Conservation (phyloP, 2,797 vertebrate species). For the Morus bassanus region DNA sequence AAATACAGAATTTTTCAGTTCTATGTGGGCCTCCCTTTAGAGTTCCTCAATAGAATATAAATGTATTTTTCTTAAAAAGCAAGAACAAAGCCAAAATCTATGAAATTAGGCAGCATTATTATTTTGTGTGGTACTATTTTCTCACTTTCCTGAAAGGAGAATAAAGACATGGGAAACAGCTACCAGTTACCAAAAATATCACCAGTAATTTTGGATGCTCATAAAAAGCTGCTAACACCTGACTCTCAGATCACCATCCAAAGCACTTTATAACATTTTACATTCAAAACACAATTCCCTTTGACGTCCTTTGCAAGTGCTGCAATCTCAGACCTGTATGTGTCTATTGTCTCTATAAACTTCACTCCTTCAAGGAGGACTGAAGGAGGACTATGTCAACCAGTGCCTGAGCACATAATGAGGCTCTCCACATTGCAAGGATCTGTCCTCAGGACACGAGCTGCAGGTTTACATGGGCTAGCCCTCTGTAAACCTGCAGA, state of each 20-base stretch:
- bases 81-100: not conserved
- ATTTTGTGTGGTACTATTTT: not conserved
- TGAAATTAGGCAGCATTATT: not conserved
- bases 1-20: not conserved
- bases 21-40: not conserved
- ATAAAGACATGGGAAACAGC: not conserved
- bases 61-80: not conserved
- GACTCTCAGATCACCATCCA: not conserved
- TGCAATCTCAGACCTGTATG: not conserved
- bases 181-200: not conserved
- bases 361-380: not conserved
- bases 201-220: not conserved
- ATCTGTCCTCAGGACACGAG: not conserved
- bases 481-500: not conserved
- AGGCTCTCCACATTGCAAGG: not conserved
- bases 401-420: not conserved
- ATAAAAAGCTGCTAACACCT: not conserved
- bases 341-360: not conserved
- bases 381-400: not conserved
- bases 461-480: not conserved
- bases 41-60: not conserved
- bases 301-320: not conserved
- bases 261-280: not conserved
- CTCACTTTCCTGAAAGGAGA: not conserved
- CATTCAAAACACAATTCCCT: not conserved